Percentiles rank a stretch among this genome's conserved stretches.
Conservation (phyloP, 1,140 invertebrate species). For the Carposina sasakii region DNA sequence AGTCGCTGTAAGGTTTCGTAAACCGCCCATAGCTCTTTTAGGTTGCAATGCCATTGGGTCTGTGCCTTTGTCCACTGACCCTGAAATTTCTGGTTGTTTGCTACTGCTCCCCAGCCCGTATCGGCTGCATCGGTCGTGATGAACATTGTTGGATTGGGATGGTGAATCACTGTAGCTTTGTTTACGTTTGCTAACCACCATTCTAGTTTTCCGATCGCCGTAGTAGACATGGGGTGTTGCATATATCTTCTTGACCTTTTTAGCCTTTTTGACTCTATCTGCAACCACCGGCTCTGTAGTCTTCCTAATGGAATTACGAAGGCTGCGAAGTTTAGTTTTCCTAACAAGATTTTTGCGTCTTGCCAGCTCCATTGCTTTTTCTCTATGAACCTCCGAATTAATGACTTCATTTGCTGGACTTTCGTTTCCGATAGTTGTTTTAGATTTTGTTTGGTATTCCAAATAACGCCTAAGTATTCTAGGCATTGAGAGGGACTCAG, state of each 20-base stretch:
- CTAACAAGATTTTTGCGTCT: constrained; percentile 9
- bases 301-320: constrained; percentile 69
- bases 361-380: background rate
- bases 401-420: background rate
- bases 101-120: constrained; percentile 24
- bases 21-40: constrained; percentile 39
- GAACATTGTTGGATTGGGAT: constrained; percentile 23
- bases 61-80: constrained; percentile 19
- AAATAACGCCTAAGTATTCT: constrained; percentile 21
- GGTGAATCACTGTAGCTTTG: constrained; percentile 13
- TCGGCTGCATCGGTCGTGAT: constrained; percentile 38
- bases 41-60: constrained; percentile 35
- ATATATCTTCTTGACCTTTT: constrained; percentile 1
- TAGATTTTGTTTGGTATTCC: constrained; percentile 8
- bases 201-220: constrained; percentile 5
- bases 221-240: constrained; percentile 4
- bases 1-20: constrained; percentile 17
- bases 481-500: constrained; percentile 17
- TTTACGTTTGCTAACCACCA: constrained; percentile 23
- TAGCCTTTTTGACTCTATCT: background rate
- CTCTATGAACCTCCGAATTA: background rate
- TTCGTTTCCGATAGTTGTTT: constrained; percentile 12
- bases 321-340: constrained; percentile 55
- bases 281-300: background rate
- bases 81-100: constrained; percentile 18